Conservation (phyloP, 2,113 vertebrate species). For the Octodon degus region DNA sequence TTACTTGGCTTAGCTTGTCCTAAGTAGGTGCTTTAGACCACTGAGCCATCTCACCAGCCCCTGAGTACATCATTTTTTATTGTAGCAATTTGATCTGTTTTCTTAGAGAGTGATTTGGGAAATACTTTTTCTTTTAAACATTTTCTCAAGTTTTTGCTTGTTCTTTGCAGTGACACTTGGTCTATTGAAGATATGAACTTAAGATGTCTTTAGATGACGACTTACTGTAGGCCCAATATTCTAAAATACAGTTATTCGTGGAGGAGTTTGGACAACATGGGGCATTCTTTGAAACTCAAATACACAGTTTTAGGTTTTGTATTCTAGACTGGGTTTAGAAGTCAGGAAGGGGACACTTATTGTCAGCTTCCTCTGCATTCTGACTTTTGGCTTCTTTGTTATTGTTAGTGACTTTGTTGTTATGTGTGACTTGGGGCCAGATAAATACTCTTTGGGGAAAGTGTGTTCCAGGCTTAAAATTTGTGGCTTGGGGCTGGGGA, state of each 20-base stretch:
- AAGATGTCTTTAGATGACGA: background rate
- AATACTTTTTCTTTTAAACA: constrained; percentile 4
- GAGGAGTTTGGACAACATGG: background rate
- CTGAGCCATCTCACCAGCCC: too few species aligned
- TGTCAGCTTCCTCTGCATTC: background rate
- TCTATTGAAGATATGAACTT: background rate
- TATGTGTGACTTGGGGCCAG: background rate
- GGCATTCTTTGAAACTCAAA: background rate
- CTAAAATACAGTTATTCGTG: background rate
- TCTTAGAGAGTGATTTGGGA: background rate
- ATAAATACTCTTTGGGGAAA: background rate
- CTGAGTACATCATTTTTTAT: constrained; percentile 19
- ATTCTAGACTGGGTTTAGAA: background rate
- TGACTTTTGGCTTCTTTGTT: background rate
- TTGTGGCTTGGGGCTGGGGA: background rate
- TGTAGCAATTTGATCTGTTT: background rate
- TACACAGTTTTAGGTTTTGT: background rate
- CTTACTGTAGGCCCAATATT: background rate
- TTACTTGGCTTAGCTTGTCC: too few species aligned
- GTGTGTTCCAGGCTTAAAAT: background rate
- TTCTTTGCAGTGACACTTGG: constrained; percentile 5
- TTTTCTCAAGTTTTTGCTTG: constrained; percentile 57
- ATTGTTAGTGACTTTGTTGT: background rate
- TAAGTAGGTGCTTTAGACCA: too few species aligned
- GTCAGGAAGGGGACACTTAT: background rate